Conservation (phyloP, 2,888 invertebrate genomes). For the Tinea pellionella region DNA sequence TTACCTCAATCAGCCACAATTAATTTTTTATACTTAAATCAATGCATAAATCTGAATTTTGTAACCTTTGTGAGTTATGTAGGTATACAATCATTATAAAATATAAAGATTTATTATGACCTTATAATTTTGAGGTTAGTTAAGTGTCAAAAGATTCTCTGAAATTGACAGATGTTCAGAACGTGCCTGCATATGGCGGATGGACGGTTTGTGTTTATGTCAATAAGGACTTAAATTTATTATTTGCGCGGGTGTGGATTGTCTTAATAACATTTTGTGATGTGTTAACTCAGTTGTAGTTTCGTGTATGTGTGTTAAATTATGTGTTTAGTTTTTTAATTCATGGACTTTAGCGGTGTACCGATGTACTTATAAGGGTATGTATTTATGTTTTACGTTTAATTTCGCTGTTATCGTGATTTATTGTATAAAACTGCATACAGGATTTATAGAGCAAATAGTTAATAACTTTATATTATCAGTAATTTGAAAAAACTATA, state of each 20-base stretch:
- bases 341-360: slow-evolving; percentile 35
- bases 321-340: slow-evolving; percentile 57
- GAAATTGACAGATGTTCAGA: background rate
- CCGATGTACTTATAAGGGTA: slow-evolving; percentile 55
- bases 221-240: slow-evolving; percentile 64
- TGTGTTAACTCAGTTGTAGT: slow-evolving; percentile 48
- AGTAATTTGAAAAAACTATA: background rate
- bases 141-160: background rate
- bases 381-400: slow-evolving; percentile 44
- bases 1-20: no score
- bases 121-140: background rate
- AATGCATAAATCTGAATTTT: no score
- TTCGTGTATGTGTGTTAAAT: slow-evolving; percentile 45
- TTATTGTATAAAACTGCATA: slow-evolving; percentile 16
- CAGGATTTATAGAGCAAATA: background rate
- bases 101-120: no score
- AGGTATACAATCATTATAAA: no score
- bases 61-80: no score
- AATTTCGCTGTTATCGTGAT: slow-evolving; percentile 29
- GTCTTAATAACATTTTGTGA: slow-evolving; percentile 46
- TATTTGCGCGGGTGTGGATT: slow-evolving; percentile 66
- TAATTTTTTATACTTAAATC: no score
- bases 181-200: slow-evolving; percentile 63
- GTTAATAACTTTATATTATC: background rate
- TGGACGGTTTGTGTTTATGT: slow-evolving; percentile 69